phyloP scores from a whole-genome alignment of 2,888 invertebrate species.

The Pecten maximus region DNA sequence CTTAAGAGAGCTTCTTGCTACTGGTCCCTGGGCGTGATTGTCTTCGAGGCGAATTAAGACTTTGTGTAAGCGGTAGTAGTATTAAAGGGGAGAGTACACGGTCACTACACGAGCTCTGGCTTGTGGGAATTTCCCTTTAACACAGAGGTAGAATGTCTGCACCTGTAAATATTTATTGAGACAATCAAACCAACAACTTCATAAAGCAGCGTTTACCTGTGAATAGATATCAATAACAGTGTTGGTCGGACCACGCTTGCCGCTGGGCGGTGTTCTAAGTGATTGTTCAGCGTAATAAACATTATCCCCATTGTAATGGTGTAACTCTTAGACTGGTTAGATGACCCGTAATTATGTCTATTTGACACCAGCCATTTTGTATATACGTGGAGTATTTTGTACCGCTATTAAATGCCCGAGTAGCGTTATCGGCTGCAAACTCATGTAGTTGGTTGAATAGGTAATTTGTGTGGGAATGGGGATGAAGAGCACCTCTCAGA shows the following conservation, averaged over 20 bases:
- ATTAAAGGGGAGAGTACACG: no score
- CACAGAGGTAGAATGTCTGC: no score
- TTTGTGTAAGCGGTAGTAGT: no score
- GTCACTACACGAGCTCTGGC: no score
- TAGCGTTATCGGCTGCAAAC: neutral
- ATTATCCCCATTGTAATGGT: neutral
- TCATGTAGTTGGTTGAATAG: neutral
- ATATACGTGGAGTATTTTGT: neutral
- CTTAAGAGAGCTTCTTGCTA: no score
- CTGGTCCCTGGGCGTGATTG: no score
- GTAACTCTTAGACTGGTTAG: neutral
- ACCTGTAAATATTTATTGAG: no score
- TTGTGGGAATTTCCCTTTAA: no score
- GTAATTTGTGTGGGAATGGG: constrained; percentile 15
- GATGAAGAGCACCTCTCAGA: neutral
- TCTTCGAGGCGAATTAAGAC: no score
- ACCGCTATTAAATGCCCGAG: neutral
- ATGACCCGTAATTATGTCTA: neutral
- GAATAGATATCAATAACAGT: neutral
- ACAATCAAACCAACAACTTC: neutral
- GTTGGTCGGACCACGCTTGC: neutral
- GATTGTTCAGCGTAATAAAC: neutral
- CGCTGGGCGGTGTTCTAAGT: neutral
- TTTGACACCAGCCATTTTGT: neutral
- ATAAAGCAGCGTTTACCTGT: neutral